A percentile compares a stretch with the other conserved stretches of the same genome.
Conservation (phyloP, 1,140 invertebrate genomes). For the Philopotamus ludificatus region DNA sequence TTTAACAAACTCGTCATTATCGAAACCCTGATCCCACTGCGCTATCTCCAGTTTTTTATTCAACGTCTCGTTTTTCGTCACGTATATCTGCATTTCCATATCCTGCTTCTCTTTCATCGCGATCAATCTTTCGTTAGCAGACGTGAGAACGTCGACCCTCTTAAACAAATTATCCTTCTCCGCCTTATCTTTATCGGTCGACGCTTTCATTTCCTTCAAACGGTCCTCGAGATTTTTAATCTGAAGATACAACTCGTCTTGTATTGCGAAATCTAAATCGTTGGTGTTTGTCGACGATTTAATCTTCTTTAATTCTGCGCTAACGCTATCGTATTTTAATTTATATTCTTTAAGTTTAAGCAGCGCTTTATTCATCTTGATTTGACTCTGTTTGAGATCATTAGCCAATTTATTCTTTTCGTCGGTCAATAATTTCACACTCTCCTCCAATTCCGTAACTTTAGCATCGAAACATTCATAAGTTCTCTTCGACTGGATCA, state of each 20-base stretch:
- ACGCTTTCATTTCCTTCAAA: conserved; percentile 58
- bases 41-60: conserved; percentile 62
- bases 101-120: conserved; percentile 81
- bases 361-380: conserved; percentile 67
- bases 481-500: conserved; percentile 56
- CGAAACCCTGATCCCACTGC: conserved; percentile 56
- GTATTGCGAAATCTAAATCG: conserved; percentile 70
- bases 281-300: conserved; percentile 58
- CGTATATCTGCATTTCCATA: conserved; percentile 66
- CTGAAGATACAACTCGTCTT: conserved; percentile 72
- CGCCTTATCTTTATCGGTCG: conserved; percentile 58
- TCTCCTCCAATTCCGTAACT: conserved; percentile 24
- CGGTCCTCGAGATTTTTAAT: conserved; percentile 64
- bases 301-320: conserved; percentile 56
- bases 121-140: conserved; percentile 73
- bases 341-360: conserved; percentile 77
- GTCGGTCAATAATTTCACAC: conserved; percentile 26
- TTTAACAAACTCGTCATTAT: conserved; percentile 13
- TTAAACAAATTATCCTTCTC: conserved; percentile 70
- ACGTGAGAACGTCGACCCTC: conserved; percentile 70
- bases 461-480: conserved; percentile 49
- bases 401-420: conserved; percentile 51
- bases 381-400: conserved; percentile 61
- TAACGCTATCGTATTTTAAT: conserved; percentile 61
- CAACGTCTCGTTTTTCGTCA: conserved; percentile 67